Percentiles rank a stretch among this genome's conserved stretches.
Conservation (phyloP, 2,797 vertebrate genomes). For the Nothura maculosa region DNA sequence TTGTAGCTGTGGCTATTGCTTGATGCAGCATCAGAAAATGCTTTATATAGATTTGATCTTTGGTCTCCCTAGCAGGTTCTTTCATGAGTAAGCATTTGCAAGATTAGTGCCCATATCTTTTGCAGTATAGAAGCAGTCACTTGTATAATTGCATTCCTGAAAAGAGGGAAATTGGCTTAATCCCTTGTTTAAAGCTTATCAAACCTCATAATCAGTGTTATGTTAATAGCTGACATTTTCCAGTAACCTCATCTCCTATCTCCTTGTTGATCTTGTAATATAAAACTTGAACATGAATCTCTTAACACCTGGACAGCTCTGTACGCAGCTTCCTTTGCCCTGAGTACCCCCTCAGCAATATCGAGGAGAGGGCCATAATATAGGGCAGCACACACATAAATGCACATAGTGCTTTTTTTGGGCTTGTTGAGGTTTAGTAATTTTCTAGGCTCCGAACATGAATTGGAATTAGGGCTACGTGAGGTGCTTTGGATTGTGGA, state of each 20-base stretch:
- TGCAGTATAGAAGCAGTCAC: not conserved
- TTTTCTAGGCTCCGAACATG: not conserved
- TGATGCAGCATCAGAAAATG: slow-evolving; percentile 47
- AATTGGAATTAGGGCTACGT: not conserved
- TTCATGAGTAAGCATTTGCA: not conserved
- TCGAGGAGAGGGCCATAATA: not conserved
- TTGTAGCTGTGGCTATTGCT: not conserved
- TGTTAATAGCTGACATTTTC: slow-evolving; percentile 54
- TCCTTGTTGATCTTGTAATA: slow-evolving; percentile 67
- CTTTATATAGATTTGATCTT: slow-evolving; percentile 5
- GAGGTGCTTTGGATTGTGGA: not conserved
- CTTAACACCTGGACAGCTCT: not conserved
- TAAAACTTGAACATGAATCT: slow-evolving; percentile 43
- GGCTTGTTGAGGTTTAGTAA: not conserved
- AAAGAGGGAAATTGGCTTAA: slow-evolving; percentile 7
- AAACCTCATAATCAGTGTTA: slow-evolving; percentile 15
- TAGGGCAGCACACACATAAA: not conserved
- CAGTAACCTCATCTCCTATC: not conserved
- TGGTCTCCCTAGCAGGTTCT: not conserved
- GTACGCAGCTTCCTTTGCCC: not conserved
- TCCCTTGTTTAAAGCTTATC: slow-evolving; percentile 45
- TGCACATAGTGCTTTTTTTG: slow-evolving; percentile 10
- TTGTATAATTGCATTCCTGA: slow-evolving; percentile 3
- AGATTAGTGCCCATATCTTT: not conserved
- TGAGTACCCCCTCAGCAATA: slow-evolving; percentile 3